Evolutionary conservation across 1,140 invertebrate genomes (phyloP).

Genomic region (Dermatophagoides farinae): DNA sequence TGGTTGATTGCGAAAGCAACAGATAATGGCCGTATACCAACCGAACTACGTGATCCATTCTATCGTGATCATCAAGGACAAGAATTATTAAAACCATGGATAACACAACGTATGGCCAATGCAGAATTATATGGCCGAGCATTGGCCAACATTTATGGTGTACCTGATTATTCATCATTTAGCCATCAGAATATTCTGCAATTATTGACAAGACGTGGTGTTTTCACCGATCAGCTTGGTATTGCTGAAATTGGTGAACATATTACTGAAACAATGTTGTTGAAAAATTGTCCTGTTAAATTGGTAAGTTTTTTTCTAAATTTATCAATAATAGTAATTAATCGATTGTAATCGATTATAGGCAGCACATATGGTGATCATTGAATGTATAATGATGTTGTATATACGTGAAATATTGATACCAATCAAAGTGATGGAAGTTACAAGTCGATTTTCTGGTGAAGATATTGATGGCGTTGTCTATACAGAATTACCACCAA

Average conservation of each 20-base stretch:
- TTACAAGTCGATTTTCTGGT: conserved; percentile 32
- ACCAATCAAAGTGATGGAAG: conserved; percentile 60
- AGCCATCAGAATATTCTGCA: conserved; percentile 69
- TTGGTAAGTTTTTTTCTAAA: conserved; percentile 46
- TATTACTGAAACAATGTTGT: conserved; percentile 83
- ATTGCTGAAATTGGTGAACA: conserved; percentile 37
- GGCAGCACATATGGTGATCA: conserved; percentile 87
- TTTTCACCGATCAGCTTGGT: conserved; percentile 58
- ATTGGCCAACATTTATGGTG: conserved; percentile 83
- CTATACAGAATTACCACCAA: conserved; percentile 20
- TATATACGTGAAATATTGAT: conserved; percentile 83
- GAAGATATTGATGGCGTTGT: neutral
- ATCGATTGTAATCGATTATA: conserved; percentile 27
- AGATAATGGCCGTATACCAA: conserved; percentile 69
- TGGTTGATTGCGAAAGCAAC: conserved; percentile 93
- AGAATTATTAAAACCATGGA: conserved; percentile 77
- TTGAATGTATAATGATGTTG: conserved; percentile 85
- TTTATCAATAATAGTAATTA: conserved; percentile 6
- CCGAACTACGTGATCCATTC: conserved; percentile 78
- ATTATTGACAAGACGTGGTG: conserved; percentile 70
- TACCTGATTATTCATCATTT: conserved; percentile 81
- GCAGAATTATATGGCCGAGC: conserved; percentile 89
- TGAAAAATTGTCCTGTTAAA: conserved; percentile 82
- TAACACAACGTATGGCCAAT: conserved; percentile 72
- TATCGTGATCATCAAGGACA: conserved; percentile 85